Base-by-base conservation (phyloP, 2,888 invertebrate genomes). In the Mesorhabditis spiculigera region DNA sequence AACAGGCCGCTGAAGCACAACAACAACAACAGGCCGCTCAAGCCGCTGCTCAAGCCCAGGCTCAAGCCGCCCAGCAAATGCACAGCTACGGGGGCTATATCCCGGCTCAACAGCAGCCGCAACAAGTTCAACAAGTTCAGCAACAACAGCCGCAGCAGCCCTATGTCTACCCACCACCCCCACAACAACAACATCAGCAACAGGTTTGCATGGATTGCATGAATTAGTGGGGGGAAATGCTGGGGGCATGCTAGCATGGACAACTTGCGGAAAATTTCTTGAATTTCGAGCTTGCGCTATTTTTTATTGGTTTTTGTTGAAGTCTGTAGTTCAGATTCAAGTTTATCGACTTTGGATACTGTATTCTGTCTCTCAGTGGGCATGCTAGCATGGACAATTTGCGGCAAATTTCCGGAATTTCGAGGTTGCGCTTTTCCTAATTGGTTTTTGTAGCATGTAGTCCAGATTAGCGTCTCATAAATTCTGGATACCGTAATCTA, bases 121-220 rank as follows among this genome's bases (percentile, higher is more conserved):
- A 50, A n/a, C 58, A 50, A 50, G 58, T n/a, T 50, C 58, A 50
- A 50, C 58, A 50, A 50, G 58, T n/a, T 50, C 58, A 50, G n/a
- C 58, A 50, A n/a, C 58, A 50, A 50, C 58, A 50, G n/a, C 58
- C 8, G n/a, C 58, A 50, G n/a, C 58, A 50, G 58, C 58, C 58
- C 8, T 13, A 50, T 50, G n/a, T 50, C 58, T 50, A 50, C 58
- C 58, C 58, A 50, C 58, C 58, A 13, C 10, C 58, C 58, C 58
- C 58, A 13, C 58, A 50, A 50, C 58, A 50, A 50, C n/a, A 10
- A 50, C 58, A 50, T 50, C 58, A 50, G n/a, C 58, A 50, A 50
- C 58, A 50, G 58, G 58, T n/a, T 13, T 13, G 58, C 58, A 50
- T 50, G 58, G n/a, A n/a, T 50, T 13, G 58, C 58, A 50, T n/a